phyloP scores from a whole-genome alignment of 1,140 invertebrate genomes.

The Leptinotarsa defecta region DNA sequence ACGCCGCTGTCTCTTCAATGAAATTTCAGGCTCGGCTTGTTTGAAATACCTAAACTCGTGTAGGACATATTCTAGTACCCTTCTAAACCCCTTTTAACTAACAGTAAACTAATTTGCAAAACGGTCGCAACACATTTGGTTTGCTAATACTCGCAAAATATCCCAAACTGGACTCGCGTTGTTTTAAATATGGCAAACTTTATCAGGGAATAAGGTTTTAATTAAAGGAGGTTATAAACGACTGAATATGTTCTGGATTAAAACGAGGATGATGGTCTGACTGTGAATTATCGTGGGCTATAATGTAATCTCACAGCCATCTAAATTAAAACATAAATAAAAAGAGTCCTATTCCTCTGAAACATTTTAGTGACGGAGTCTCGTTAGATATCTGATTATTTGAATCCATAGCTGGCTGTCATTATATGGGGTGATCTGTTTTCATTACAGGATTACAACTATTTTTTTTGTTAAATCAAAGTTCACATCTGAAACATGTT shows the following conservation, averaged over 20 bases:
- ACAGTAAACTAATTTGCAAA: slow-evolving; percentile 29
- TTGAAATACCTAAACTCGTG: slow-evolving; percentile 21
- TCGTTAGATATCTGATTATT: too few relatives aligned
- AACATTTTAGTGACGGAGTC: too few relatives aligned
- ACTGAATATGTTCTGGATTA: slow-evolving; percentile 18
- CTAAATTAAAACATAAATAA: too few relatives aligned
- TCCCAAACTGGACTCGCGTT: slow-evolving; percentile 26
- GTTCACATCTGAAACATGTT: too few relatives aligned
- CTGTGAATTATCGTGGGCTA: too few relatives aligned
- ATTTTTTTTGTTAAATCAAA: too few relatives aligned
- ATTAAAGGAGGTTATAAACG: slow-evolving; percentile 27
- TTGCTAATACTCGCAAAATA: slow-evolving; percentile 25
- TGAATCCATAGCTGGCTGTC: too few relatives aligned
- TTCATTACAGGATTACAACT: too few relatives aligned
- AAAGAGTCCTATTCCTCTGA: too few relatives aligned
- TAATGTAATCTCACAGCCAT: too few relatives aligned
- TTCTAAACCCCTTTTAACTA: slow-evolving; percentile 26
- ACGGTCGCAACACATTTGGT: slow-evolving; percentile 27
- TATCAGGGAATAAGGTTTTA: slow-evolving; percentile 28
- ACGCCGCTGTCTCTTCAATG: slow-evolving; percentile 8
- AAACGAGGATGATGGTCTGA: neutral
- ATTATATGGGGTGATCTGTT: too few relatives aligned
- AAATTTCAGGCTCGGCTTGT: slow-evolving; percentile 16
- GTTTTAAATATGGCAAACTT: slow-evolving; percentile 28
- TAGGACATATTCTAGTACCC: slow-evolving; percentile 22